phyloP scores from a whole-genome alignment of 2,888 invertebrate species.

The Thymelicus sylvestris region DNA sequence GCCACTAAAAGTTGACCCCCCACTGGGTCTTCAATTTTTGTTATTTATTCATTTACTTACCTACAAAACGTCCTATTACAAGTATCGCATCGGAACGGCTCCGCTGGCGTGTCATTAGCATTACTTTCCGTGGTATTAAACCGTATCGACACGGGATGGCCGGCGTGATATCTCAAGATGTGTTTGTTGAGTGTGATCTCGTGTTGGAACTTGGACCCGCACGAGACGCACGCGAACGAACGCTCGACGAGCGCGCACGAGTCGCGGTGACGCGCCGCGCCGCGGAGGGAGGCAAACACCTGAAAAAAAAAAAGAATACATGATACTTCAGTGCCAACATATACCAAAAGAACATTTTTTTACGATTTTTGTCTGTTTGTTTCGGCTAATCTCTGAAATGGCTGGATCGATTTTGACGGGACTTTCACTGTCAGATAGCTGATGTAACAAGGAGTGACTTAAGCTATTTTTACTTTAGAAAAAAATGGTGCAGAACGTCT shows the following conservation, averaged over 20 bases:
- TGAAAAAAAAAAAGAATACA: neutral
- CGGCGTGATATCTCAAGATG: constrained; percentile 71
- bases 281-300: constrained; percentile 78
- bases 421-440: too few relatives aligned
- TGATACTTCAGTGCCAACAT: too few relatives aligned
- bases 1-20: too few relatives aligned
- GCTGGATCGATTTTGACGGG: too few relatives aligned
- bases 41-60: constrained; percentile 46
- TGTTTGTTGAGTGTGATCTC: constrained; percentile 79
- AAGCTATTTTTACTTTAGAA: too few relatives aligned
- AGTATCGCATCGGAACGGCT: constrained; percentile 83
- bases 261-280: constrained; percentile 78
- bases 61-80: constrained; percentile 87
- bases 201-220: constrained; percentile 73
- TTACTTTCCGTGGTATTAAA: neutral
- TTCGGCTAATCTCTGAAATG: too few relatives aligned
- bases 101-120: constrained; percentile 7
- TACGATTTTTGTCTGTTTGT: too few relatives aligned
- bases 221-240: constrained; percentile 67
- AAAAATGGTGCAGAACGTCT: too few relatives aligned
- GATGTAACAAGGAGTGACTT: too few relatives aligned
- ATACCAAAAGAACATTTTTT: too few relatives aligned
- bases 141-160: constrained; percentile 60
- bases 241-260: constrained; percentile 68
- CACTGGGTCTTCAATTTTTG: too few relatives aligned